Evolutionary conservation across 92 coral and sea anemone genomes (phyloP).

Genomic region (Anthopleura xanthogrammica): DNA sequence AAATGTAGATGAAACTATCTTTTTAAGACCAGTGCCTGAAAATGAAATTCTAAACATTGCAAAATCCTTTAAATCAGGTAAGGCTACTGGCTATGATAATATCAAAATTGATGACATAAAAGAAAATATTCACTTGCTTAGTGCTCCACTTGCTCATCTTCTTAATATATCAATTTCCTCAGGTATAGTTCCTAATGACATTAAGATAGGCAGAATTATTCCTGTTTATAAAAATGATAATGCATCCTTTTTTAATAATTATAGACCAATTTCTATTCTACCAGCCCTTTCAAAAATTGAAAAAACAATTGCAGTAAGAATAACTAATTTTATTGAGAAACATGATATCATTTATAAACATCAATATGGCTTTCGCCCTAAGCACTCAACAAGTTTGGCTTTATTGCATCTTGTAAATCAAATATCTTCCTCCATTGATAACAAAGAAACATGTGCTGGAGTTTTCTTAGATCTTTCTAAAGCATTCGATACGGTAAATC

Average conservation of each 20-base stretch:
- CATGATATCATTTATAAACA: background rate
- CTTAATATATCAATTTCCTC: conserved; percentile 15
- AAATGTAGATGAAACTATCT: conserved; percentile 4
- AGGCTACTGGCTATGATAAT: conserved; percentile 35
- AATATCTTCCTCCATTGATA: background rate
- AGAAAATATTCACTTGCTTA: background rate
- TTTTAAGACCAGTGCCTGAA: conserved; percentile 12
- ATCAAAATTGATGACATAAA: conserved; percentile 33
- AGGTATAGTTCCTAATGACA: conserved; percentile 5
- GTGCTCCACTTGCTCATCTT: conserved; percentile 11
- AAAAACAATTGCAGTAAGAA: background rate
- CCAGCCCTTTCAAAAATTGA: background rate
- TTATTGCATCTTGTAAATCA: background rate
- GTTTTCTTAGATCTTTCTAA: background rate
- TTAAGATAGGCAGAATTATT: background rate
- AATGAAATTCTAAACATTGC: conserved; percentile 17
- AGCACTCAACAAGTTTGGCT: background rate
- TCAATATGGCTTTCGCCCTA: conserved; percentile 7
- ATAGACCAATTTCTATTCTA: conserved; percentile 8
- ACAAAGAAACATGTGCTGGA: conserved; percentile 2
- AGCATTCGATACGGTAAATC: background rate
- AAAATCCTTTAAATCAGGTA: conserved; percentile 20
- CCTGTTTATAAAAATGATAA: conserved; percentile 1
- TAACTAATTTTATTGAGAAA: background rate
- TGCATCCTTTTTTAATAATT: background rate